These are phyloP conservation scores for Cecidostiba fungosa DNA, from an alignment of 2,888 invertebrate species.

Conservation along the genomic window DNA sequence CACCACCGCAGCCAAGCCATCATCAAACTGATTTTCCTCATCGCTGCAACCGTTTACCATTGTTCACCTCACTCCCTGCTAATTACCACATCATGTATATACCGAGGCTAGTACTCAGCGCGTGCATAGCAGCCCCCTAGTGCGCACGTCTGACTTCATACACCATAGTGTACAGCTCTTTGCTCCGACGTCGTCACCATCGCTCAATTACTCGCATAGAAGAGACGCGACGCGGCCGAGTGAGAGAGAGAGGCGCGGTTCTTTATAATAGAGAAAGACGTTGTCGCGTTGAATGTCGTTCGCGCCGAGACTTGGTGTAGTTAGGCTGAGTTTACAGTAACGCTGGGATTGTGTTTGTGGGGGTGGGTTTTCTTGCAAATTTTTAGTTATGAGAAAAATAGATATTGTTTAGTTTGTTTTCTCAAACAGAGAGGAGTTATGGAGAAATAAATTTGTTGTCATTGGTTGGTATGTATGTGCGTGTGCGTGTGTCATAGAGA, in stretches of 20 bases:
- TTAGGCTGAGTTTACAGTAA: neutral
- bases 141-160: neutral
- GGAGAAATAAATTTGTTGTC: no score
- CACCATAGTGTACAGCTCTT: slow-evolving; percentile 3
- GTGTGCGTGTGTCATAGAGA: no score
- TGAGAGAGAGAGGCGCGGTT: neutral
- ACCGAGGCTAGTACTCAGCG: neutral
- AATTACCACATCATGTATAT: slow-evolving; percentile 38
- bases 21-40: neutral
- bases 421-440: no score
- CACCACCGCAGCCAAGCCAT: neutral
- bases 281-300: slow-evolving; percentile 3
- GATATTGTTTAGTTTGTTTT: no score
- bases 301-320: neutral
- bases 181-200: slow-evolving; percentile 29
- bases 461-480: no score
- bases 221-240: neutral
- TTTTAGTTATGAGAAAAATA: no score
- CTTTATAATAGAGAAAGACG: neutral
- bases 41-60: slow-evolving; percentile 36
- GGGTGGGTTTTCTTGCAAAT: no score
- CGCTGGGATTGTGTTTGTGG: no score
- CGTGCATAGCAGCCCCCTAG: neutral
- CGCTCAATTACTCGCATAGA: slow-evolving; percentile 39
- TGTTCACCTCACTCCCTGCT: slow-evolving; percentile 17